Conservation (phyloP, 2,888 invertebrate genomes). For the Pomacea canaliculata region DNA sequence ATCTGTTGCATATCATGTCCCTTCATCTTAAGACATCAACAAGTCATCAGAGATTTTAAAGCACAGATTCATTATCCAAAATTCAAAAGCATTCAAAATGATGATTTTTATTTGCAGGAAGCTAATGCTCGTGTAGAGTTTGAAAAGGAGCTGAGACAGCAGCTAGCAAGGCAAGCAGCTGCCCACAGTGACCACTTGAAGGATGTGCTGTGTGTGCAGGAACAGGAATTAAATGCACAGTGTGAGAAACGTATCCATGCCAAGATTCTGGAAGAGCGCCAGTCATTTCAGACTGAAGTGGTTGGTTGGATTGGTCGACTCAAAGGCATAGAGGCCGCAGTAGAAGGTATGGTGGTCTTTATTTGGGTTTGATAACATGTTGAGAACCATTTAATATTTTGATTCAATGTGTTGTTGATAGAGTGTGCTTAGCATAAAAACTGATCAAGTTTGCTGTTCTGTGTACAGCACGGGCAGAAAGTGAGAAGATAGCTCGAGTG, state of each 20-base stretch:
- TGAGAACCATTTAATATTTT: neutral
- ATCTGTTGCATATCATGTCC: neutral
- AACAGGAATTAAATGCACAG: constrained; percentile 74
- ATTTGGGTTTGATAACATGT: too few species aligned
- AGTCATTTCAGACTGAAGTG: constrained; percentile 79
- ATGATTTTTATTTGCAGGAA: constrained; percentile 31
- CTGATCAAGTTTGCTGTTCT: neutral
- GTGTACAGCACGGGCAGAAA: constrained; percentile 65
- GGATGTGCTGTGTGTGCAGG: constrained; percentile 75
- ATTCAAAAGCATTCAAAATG: too few species aligned
- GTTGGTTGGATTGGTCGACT: constrained; percentile 81
- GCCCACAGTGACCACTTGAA: constrained; percentile 81
- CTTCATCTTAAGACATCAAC: neutral
- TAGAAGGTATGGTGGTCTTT: constrained; percentile 76
- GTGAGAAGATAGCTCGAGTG: constrained; percentile 69
- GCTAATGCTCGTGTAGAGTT: constrained; percentile 50
- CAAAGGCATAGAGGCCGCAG: constrained; percentile 82
- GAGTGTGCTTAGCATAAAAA: neutral
- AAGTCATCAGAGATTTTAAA: neutral
- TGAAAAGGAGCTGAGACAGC: constrained; percentile 81
- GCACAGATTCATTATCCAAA: neutral
- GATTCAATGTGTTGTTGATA: neutral
- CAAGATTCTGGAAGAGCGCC: constrained; percentile 77
- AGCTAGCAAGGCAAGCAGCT: constrained; percentile 87
- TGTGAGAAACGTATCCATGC: constrained; percentile 75